Conservation (phyloP, 2,888 invertebrate species). For the Melanophora roralis region DNA sequence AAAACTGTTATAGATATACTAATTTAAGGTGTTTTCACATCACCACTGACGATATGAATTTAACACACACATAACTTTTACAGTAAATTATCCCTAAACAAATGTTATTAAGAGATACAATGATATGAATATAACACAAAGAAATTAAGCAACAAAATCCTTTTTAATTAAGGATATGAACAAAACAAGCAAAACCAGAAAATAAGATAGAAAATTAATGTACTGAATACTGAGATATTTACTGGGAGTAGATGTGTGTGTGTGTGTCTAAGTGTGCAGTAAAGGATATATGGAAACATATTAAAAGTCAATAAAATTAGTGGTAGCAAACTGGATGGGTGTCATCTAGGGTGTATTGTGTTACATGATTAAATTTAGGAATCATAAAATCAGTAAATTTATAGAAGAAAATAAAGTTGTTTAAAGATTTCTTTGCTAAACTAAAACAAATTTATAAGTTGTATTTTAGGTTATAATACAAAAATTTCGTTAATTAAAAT, state of each 20-base stretch:
- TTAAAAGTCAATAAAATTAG: constrained; percentile 41
- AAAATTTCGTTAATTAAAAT: too few species aligned
- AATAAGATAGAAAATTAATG: not conserved
- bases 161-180: constrained; percentile 27
- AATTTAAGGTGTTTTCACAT: too few species aligned
- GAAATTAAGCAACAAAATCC: constrained; percentile 36
- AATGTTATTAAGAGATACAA: constrained; percentile 10
- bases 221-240: not conserved
- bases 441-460: too few species aligned
- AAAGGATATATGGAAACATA: constrained; percentile 13
- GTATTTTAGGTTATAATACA: too few species aligned
- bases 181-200: not conserved
- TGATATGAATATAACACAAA: constrained; percentile 19
- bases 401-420: too few species aligned
- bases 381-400: too few species aligned
- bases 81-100: constrained; percentile 45
- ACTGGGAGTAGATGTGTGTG: not conserved
- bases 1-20: too few species aligned
- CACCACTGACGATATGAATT: too few species aligned
- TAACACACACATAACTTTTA: not conserved
- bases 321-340: not conserved
- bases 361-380: too few species aligned
- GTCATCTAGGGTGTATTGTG: not conserved
- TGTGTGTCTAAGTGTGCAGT: not conserved
- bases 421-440: too few species aligned